Base-by-base conservation (phyloP, 2,888 invertebrate genomes). In the Callyntrura sp. region DNA sequence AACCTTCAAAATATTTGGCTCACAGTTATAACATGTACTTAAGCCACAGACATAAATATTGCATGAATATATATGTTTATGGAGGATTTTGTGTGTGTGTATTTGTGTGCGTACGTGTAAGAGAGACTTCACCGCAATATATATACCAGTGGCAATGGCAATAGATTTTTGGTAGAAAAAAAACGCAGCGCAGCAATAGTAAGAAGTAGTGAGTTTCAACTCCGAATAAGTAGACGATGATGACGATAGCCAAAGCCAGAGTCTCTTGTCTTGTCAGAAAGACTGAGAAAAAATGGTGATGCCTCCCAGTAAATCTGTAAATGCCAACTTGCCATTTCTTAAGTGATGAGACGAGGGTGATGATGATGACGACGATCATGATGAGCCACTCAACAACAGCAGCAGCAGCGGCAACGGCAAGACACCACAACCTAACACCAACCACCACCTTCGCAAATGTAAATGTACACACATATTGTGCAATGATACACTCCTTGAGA, bases 1-100 rank as follows among this genome's bases (percentile, higher is more conserved):
- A 90, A 83, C 87, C 87, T 90, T 90, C 90, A 90, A 90, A 90
- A 90, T 90, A 90, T 90, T 90, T 90, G 90, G 90, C 90, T 90
- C 90, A 55, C 79, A 68, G 79, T 79, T 79, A 79, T 79, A 79
- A 60, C 35, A 60, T 57, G 78, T 60, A 79, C 79, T 79, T 79
- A 79, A 79, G 17, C 35, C 20, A n/a, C 60, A 60, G 57, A 35
- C 79, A 79, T 79, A 79, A 79, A 79, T 79, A 79, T 79, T 79
- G 23, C 43, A 79, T 76, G n/a, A 51, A 76, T 73, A 25, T 76
- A 14, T 48, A n/a, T 25, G 9, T 25, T 28, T n/a, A 35, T 8
- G 14, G 14, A 20, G 9, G 8, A 9, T 25, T 70, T 43, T 14
- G 14, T 17, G 8, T 6, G 8, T 9, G 20, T 2, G 14, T 23